Conservation (phyloP, 2,113 vertebrate species). For the Mus spicilegus region DNA sequence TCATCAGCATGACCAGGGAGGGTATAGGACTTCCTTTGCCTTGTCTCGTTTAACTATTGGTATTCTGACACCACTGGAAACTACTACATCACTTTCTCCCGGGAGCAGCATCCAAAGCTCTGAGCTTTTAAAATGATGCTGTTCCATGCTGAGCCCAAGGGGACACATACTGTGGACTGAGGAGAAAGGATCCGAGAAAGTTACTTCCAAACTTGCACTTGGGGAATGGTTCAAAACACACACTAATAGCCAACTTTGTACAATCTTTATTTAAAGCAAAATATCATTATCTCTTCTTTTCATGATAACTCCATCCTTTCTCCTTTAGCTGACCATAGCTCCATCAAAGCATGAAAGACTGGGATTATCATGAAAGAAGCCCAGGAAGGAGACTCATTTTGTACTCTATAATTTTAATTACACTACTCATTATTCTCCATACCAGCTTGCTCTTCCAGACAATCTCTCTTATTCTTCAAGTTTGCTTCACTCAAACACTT, state of each 20-base stretch:
- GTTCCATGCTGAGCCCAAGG: neutral
- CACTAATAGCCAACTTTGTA: neutral
- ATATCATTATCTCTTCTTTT: neutral
- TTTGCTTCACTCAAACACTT: neutral
- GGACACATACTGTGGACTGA: neutral
- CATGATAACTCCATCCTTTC: neutral
- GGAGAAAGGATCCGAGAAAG: neutral
- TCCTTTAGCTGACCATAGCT: neutral
- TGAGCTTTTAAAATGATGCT: neutral
- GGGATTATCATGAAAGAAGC: neutral
- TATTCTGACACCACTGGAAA: neutral
- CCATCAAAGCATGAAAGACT: neutral
- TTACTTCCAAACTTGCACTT: neutral
- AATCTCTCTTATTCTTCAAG: neutral
- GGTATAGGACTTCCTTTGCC: neutral
- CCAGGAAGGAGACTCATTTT: neutral
- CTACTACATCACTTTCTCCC: neutral
- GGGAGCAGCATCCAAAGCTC: neutral
- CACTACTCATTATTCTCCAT: neutral
- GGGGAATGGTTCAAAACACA: neutral
- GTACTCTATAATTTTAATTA: constrained; percentile 15
- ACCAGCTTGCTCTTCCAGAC: neutral
- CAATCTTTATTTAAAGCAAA: neutral
- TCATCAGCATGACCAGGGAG: neutral
- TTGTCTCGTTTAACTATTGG: neutral